Evolutionary conservation across 2,888 invertebrate species (phyloP), one percentile per base, ranked within the genome.

Genomic region (Lacanobia oleracea): DNA sequence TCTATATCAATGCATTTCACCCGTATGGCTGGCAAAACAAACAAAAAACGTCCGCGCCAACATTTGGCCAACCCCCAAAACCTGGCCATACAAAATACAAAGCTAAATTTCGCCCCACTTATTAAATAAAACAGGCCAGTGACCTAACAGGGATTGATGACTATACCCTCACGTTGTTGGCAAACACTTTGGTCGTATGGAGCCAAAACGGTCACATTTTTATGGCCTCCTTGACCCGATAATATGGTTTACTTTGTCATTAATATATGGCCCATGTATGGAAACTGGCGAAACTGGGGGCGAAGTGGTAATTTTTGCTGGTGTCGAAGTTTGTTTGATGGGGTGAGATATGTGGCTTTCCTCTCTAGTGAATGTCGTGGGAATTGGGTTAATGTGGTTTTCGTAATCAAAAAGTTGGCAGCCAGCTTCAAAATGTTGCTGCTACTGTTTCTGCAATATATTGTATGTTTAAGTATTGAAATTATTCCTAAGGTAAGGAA

Each of bases 161-260:
- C 66, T 21, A 53, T 62, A 62, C 53, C 61, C 75, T 72, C 81
- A 85, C 80, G 72, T 64, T 80, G 84, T 81, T 86, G 85, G 85
- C 86, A 86, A 76, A 81, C 68, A 79, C 45, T 73, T 65, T 67
- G 74, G 63, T 61, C 56, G 43, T 75, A 65, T 59, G 43, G 37
- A 84, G 85, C 86, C 85, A 85, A 82, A 84, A 71, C 63, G 45
- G 82, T 80, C 82, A 82, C 78, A 78, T 67, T 77, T 86, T 81
- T 75, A 84, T 69, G 61, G 81, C 33, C 76, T 75, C 82, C 82
- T 85, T 86, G 85, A 84, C 86, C 86, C 65, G 53, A 75, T 81
- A 82, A 66, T 77, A 70, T 61, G 63, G 61, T 75, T 84, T 72
- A 77, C 53, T 84, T 76, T 69, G 67, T 72, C 53, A 43, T 76